Conservation (phyloP, 2,888 invertebrate genomes). For the Agrypnus murinus region DNA sequence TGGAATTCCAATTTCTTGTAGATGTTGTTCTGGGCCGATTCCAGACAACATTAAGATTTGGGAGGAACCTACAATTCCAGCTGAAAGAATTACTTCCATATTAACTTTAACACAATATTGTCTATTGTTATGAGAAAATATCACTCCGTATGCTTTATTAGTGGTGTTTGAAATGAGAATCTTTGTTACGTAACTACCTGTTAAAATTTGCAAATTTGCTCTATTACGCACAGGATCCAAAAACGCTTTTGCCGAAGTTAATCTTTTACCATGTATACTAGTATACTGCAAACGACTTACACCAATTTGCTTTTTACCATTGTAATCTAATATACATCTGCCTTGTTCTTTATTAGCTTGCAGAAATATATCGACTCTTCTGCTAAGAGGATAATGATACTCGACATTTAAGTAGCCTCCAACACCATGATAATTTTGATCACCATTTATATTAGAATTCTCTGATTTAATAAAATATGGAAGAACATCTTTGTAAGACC, state of each 20-base stretch:
- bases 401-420: slow-evolving; percentile 28
- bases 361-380: slow-evolving; percentile 69
- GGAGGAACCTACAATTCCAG: slow-evolving; percentile 77
- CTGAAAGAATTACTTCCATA: slow-evolving; percentile 68
- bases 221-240: neutral
- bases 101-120: neutral
- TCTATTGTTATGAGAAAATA: neutral
- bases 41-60: neutral
- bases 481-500: slow-evolving; percentile 78
- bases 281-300: slow-evolving; percentile 78
- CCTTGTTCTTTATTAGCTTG: slow-evolving; percentile 77
- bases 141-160: neutral
- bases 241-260: slow-evolving; percentile 48
- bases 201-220: neutral
- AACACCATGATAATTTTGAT: slow-evolving; percentile 2
- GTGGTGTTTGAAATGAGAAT: slow-evolving; percentile 1
- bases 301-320: slow-evolving; percentile 76
- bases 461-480: slow-evolving; percentile 60
- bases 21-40: slow-evolving; percentile 58
- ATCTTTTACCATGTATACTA: slow-evolving; percentile 74
- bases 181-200: neutral
- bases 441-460: slow-evolving; percentile 12
- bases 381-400: slow-evolving; percentile 23
- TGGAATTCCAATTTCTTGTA: slow-evolving; percentile 54
- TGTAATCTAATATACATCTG: slow-evolving; percentile 76